A percentile compares a stretch with the other conserved stretches of the same genome.
phyloP scores from a whole-genome alignment of 2,113 vertebrate genomes.

The Clarias macrocephalus region DNA sequence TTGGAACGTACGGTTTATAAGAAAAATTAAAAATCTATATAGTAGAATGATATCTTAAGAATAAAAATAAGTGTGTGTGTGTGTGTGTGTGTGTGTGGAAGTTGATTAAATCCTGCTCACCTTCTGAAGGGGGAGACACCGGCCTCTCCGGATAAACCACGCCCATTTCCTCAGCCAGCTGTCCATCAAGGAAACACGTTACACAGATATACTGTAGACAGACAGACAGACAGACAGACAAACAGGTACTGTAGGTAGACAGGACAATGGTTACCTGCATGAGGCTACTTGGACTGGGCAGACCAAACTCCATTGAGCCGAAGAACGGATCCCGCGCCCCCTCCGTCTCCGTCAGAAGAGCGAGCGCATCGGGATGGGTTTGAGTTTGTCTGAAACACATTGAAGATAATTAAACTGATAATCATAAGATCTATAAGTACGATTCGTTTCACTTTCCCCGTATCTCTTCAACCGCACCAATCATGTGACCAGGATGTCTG shows the following conservation, averaged over 20 bases:
- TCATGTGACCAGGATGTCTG: neutral
- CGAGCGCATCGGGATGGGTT: slow-evolving; percentile 57
- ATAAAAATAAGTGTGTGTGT: neutral
- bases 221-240: neutral
- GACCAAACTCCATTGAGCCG: slow-evolving; percentile 58
- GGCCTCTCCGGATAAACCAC: slow-evolving; percentile 39
- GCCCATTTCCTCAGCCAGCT: slow-evolving; percentile 67
- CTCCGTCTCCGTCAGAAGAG: slow-evolving; percentile 61
- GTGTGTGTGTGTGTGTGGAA: neutral
- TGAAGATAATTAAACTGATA: neutral
- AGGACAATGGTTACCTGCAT: slow-evolving; percentile 56
- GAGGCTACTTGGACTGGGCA: slow-evolving; percentile 62
- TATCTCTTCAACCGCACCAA: neutral
- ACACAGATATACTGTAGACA: neutral
- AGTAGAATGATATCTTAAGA: no score
- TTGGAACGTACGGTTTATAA: no score
- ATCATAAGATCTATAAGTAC: neutral
- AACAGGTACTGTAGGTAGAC: neutral
- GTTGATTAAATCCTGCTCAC: slow-evolving; percentile 42
- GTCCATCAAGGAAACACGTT: slow-evolving; percentile 23
- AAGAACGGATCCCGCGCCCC: slow-evolving; percentile 69
- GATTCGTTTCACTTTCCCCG: neutral
- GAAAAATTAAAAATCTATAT: no score
- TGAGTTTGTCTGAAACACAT: slow-evolving; percentile 54
- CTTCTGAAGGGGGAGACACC: slow-evolving; percentile 16